phyloP scores from a whole-genome alignment of 2,797 vertebrate genomes.

The Sciurus vulgaris region DNA sequence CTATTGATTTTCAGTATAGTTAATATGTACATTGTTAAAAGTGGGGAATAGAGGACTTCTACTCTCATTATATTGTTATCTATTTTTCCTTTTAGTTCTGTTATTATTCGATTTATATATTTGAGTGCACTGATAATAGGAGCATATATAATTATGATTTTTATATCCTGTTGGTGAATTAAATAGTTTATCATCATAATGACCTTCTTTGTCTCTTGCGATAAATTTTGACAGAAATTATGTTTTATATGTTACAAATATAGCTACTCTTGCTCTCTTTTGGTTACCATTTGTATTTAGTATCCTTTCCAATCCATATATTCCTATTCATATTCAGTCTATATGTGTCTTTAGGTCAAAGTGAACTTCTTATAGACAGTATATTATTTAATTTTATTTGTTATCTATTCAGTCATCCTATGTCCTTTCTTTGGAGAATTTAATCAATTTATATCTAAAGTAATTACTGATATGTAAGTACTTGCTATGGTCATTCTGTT shows the following conservation, averaged over 20 bases:
- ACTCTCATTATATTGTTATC: neutral
- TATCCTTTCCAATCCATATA: neutral
- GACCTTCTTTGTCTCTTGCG: neutral
- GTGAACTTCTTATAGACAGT: neutral
- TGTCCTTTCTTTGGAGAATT: neutral
- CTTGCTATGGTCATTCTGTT: neutral
- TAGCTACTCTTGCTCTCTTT: neutral
- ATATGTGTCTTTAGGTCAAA: neutral
- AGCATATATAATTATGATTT: neutral
- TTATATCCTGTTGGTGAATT: neutral
- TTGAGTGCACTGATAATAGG: neutral
- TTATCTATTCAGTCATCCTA: neutral
- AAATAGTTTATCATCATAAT: neutral
- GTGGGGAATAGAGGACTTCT: too few species aligned
- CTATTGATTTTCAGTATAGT: neutral
- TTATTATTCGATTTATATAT: neutral
- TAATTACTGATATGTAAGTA: neutral
- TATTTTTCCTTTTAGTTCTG: neutral
- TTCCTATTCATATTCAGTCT: neutral
- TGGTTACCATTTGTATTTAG: neutral
- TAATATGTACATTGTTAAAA: neutral
- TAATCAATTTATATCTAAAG: neutral
- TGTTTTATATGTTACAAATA: neutral
- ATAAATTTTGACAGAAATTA: neutral
- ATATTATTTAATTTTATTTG: neutral